Base-by-base conservation (phyloP, 1,140 invertebrate genomes). In the Drosophila hydei region DNA sequence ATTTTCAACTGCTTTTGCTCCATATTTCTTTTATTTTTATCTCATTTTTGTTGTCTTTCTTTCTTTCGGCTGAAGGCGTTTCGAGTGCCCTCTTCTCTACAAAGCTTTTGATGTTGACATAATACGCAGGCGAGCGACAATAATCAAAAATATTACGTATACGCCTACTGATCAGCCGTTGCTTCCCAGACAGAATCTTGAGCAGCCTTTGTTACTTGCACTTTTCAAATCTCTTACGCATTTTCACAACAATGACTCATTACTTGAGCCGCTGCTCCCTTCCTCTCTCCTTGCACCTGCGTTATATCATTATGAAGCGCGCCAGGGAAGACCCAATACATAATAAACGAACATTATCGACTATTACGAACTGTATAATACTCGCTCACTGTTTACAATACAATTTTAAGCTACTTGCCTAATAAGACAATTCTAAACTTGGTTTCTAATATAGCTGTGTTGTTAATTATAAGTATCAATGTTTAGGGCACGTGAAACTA, bases 1-100 rank as follows among this genome's bases (percentile, higher is more conserved):
- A 67, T 77, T 80, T 77, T 58, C 70, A 65, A 33, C 27, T 75
- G 45, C 51, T 67, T 45, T 51, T 42, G 23, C 30, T 27, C 43
- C 40, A 56, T 19, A 51, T 51, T 55, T 60, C 40, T 50, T 38
- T 74, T 33, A 30, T 33, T 42, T 33, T 14, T n/a, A n/a, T 42
- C 30, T 67, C 54, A 16, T 14, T 55, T 38, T 27, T 43, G 14
- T 55, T 54, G 63, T 56, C 48, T 25, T 58, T 47, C 33, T 47
- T 18, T 25, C 30, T n/a, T 51, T 19, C 50, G 42, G 27, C 30
- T 48, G 47, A 21, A 45, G 18, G 47, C 30, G 33, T 5, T 36
- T 60, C 30, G 30, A 69, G 59, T 56, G 50, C 18, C n/a, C 68
- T 43, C 45, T 70, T 33, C 42, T 40, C 18, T 30, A 43, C 55